Evolutionary conservation across 2,888 invertebrate species (phyloP), one percentile per base, ranked within the genome.

Genomic region (Mesorhabditis sp.): DNA sequence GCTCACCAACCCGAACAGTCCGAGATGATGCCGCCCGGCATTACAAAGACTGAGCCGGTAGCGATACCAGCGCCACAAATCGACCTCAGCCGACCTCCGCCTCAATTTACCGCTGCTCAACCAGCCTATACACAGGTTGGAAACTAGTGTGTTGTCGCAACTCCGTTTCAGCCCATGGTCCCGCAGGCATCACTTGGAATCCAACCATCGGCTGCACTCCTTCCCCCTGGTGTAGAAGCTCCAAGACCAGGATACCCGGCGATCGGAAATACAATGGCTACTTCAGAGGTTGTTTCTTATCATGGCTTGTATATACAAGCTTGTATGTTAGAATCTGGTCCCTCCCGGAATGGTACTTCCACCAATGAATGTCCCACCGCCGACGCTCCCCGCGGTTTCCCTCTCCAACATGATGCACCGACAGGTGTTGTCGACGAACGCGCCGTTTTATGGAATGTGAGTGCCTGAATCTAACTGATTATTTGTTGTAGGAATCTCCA

Each of bases 361-460:
- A 10, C 10, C 58, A n/a, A 50, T 50, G 58, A 50, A 50, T n/a
- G 58, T 50, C 58, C 58, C 58, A 50, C 58, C 58, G n/a, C 58
- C 58, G 58, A 50, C 58, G 10, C 10, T 50, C 58, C 28, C 28
- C 28, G 28, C 28, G 28, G 28, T 2, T 28, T 28, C 28, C 28
- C 28, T 28, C 28, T 28, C 28, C 28, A 28, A 28, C 28, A 28
- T 28, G 28, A 28, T 28, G 28, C 28, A 28, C 28, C 28, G 28
- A 28, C 28, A 28, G 28, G 28, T 28, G 28, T 28, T 28, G 28
- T 28, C 28, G 28, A 28, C 28, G 28, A 28, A 28, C 28, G 28
- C 28, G 28, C 28, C 28, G 28, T 28, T 28, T 28, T 50, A 50
- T 50, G 58, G 58, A 50, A 50, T 50, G 58, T 50, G n/a, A 50